Evolutionary conservation across 2,888 invertebrate species (phyloP).

Genomic region (Beris chalybata): DNA sequence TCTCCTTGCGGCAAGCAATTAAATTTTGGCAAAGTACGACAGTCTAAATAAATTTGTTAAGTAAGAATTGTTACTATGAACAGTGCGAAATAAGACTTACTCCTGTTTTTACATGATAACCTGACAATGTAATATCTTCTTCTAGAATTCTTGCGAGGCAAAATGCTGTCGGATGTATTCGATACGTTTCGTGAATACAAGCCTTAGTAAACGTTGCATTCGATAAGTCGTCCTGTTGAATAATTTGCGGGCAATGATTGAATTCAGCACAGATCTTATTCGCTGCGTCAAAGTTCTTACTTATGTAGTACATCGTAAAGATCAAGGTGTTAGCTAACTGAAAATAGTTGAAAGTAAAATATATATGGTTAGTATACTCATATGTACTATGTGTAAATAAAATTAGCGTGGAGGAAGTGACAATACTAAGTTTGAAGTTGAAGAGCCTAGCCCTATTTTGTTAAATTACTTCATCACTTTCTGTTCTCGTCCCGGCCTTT

Average conservation of each 20-base stretch:
- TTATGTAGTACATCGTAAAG: constrained; percentile 75
- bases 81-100: constrained; percentile 59
- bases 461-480: too few relatives aligned
- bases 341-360: constrained; percentile 24
- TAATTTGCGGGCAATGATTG: constrained; percentile 59
- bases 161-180: constrained; percentile 70
- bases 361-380: too few relatives aligned
- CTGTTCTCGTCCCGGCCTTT: too few relatives aligned
- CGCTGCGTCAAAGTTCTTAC: constrained; percentile 68
- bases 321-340: constrained; percentile 80
- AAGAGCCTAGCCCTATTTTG: too few relatives aligned
- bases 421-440: too few relatives aligned
- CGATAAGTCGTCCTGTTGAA: constrained; percentile 63
- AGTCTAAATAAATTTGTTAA: constrained; percentile 58
- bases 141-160: constrained; percentile 77
- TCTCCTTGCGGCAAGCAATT: constrained; percentile 75
- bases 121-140: constrained; percentile 69
- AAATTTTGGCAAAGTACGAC: constrained; percentile 81
- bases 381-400: too few relatives aligned
- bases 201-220: constrained; percentile 76
- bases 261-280: constrained; percentile 68
- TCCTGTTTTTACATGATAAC: constrained; percentile 70
- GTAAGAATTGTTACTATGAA: background rate
- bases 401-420: too few relatives aligned
- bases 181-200: constrained; percentile 75